These are phyloP conservation scores for Nyctibius bracteatus DNA, from an alignment of 2,113 vertebrate genomes.

Conservation along the genomic window DNA sequence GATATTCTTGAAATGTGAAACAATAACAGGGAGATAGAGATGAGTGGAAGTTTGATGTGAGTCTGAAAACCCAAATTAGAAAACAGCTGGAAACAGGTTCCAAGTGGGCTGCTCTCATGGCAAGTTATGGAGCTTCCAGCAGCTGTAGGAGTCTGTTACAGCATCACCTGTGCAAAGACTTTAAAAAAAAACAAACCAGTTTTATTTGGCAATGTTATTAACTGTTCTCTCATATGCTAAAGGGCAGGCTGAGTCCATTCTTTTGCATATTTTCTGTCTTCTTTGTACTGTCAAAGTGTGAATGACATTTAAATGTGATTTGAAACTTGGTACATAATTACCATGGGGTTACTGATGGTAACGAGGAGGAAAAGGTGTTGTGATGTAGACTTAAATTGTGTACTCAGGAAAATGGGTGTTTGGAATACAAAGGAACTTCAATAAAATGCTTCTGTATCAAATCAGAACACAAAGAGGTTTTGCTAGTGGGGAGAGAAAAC, in stretches of 20 bases:
- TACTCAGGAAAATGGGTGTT: fast-evolving
- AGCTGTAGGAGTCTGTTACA: neutral
- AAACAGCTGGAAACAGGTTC: neutral
- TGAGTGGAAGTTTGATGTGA: neutral
- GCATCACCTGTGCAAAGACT: fast-evolving
- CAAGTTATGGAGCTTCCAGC: neutral
- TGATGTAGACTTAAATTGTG: neutral
- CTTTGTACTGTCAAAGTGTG: neutral
- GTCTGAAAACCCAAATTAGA: neutral
- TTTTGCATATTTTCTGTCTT: neutral
- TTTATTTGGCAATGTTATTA: neutral
- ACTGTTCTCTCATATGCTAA: neutral
- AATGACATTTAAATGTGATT: neutral
- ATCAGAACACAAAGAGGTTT: neutral
- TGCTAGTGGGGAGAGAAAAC: neutral
- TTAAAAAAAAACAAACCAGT: no score
- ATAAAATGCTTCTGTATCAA: neutral
- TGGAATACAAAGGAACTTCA: neutral
- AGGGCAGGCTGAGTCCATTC: neutral
- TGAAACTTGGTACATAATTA: neutral
- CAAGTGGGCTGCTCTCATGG: neutral
- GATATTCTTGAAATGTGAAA: neutral
- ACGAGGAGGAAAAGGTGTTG: neutral
- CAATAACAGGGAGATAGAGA: neutral
- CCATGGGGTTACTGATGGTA: neutral